Evolutionary conservation across 2,797 vertebrate genomes (phyloP).

Genomic region (Notolabrus celidotus): DNA sequence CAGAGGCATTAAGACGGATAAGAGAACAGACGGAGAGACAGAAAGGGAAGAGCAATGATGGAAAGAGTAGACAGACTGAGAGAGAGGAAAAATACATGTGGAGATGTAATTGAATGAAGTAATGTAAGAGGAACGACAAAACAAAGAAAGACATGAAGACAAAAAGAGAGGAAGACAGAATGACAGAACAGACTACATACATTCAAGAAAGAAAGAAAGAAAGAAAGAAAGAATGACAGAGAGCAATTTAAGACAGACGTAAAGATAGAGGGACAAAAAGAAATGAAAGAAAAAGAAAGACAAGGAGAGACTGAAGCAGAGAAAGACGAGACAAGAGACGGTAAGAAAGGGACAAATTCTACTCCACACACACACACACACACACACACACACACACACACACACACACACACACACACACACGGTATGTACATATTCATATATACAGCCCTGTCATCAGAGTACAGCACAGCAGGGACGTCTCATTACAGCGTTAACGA

Average conservation of each 20-base stretch:
- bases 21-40: too few species aligned
- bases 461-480: slow-evolving; percentile 26
- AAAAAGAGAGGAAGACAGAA: slow-evolving; percentile 6
- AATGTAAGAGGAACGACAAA: too few species aligned
- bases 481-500: slow-evolving; percentile 53
- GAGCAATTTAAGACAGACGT: neutral
- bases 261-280: neutral
- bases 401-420: slow-evolving; percentile 37
- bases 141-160: neutral
- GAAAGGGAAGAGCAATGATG: too few species aligned
- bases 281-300: neutral
- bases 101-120: too few species aligned
- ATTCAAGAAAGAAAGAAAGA: too few species aligned
- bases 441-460: slow-evolving; percentile 16
- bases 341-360: too few species aligned
- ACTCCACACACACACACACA: slow-evolving; percentile 31
- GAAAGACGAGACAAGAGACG: neutral
- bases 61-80: too few species aligned
- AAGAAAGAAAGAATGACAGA: neutral
- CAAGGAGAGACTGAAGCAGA: neutral
- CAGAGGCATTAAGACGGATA: too few species aligned
- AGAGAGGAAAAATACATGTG: too few species aligned
- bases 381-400: slow-evolving; percentile 28
- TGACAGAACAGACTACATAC: neutral
- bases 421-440: slow-evolving; percentile 27